A percentile compares a stretch with the other conserved stretches of the same genome.
phyloP scores from a whole-genome alignment of 2,797 vertebrate species.

The Neostethus bicornis region DNA sequence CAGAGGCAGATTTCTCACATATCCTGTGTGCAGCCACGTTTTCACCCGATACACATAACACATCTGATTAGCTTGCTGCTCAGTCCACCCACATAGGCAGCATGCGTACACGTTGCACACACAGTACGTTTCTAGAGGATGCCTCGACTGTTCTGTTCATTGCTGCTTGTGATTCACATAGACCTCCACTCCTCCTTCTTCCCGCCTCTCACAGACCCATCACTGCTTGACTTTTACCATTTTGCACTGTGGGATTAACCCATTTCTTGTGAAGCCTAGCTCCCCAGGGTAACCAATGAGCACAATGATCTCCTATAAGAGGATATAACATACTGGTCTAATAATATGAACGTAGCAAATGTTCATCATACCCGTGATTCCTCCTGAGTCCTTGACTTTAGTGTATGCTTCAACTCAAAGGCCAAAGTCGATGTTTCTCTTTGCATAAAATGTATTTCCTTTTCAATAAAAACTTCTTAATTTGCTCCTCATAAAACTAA shows the following conservation, averaged over 20 bases:
- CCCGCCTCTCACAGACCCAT: conserved; percentile 47
- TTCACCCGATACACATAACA: conserved; percentile 61
- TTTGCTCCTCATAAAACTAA: too few species aligned
- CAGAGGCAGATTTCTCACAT: conserved; percentile 53
- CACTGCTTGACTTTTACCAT: conserved; percentile 40
- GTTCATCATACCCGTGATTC: too few species aligned
- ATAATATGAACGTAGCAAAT: too few species aligned
- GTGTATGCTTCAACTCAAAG: not conserved
- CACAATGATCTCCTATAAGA: not conserved
- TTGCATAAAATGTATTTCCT: not conserved
- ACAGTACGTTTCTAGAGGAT: conserved; percentile 23
- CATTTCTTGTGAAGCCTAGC: conserved; percentile 63
- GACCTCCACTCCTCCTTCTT: conserved; percentile 33
- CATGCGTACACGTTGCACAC: conserved; percentile 19
- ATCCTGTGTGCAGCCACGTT: conserved; percentile 43
- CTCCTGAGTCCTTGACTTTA: too few species aligned
- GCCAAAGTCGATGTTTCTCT: not conserved
- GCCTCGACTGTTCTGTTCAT: conserved; percentile 36
- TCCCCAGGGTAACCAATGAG: conserved; percentile 27
- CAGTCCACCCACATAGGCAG: conserved; percentile 66
- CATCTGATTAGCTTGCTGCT: conserved; percentile 67
- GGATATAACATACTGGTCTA: conserved; percentile 13
- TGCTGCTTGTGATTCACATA: conserved; percentile 35
- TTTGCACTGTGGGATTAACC: conserved; percentile 59
- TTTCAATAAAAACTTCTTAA: too few species aligned